Evolutionary conservation across 1,140 invertebrate species (phyloP), one percentile per base, ranked within the genome.

Genomic region (Drosophila repleta): DNA sequence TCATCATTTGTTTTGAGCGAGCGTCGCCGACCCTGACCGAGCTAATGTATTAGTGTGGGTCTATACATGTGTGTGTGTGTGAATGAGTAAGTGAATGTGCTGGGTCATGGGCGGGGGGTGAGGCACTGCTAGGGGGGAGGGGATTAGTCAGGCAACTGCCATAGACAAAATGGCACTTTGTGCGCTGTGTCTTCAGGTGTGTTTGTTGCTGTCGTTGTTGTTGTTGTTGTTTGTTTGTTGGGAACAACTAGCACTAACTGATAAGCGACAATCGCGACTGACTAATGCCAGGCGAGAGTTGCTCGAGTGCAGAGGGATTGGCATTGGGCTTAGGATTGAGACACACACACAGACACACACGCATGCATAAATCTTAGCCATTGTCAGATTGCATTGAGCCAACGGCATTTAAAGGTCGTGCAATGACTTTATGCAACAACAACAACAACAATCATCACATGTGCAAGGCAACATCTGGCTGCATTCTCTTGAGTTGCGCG

Each of bases 141-240:
- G 10, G 17, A 74, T 82, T 78, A 83, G 69, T 78, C 79, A 82
- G 74, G 78, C 51, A 13, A 53, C 74, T 69, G 63, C 52, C 67
- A 84, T 68, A 84, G 81, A 84, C 80, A 66, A 76, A 74, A 80
- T 70, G 80, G 80, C 80, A 80, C 65, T 82, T 82, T 64, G 13
- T 43, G 37, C 49, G 49, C 13, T 62, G 21, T 69, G 58, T 65
- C 15, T 49, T 53, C 17, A 57, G 24, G 63, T 60, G 46, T 29
- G 46, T 39, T 52, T 53, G 51, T 17, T 64, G 57, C 46, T 37
- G 41, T 26, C 53, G n/a, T 45, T 17, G 2, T 10, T 49, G 49
- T 29, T 55, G 56, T 52, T 43, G 48, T 21, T 60, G 13, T 43
- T 15, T n/a, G 1, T 7, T 52, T 2, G 8, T 35, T 35, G 10